Percentiles rank a stretch among this genome's conserved stretches.
Conservation (phyloP, 92 coral and sea anemone genomes). For the Parazoanthus atlanticus region DNA sequence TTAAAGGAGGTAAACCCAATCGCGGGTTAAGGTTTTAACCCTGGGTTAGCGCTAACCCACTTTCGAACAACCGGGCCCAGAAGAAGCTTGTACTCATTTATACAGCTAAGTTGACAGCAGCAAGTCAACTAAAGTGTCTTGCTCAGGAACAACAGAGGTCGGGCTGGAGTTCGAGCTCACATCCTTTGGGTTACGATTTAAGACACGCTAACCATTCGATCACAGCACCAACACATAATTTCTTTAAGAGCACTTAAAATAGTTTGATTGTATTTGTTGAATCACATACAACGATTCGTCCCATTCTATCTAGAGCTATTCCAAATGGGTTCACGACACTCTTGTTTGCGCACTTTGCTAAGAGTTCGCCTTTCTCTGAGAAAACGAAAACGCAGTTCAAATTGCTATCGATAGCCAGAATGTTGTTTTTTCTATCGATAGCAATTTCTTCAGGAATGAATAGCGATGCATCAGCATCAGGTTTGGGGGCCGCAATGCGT, state of each 20-base stretch:
- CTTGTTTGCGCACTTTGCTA: constrained; percentile 52
- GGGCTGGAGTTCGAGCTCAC: no score
- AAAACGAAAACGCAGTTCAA: constrained; percentile 51
- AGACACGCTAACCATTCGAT: background rate
- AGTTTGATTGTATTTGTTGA: constrained; percentile 61
- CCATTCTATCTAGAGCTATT: constrained; percentile 58
- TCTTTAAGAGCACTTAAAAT: constrained; percentile 25
- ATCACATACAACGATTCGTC: constrained; percentile 59
- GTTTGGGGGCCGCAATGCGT: constrained; percentile 39
- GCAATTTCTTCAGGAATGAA: constrained; percentile 64
- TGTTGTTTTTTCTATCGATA: constrained; percentile 56
- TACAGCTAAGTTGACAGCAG: no score
- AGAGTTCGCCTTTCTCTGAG: constrained; percentile 52
- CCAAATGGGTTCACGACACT: constrained; percentile 59
- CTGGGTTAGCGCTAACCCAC: no score
- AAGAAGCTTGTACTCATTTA: no score
- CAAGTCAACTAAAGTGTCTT: no score
- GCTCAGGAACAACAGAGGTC: no score
- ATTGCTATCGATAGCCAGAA: constrained; percentile 60
- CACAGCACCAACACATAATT: background rate
- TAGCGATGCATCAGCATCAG: constrained; percentile 11
- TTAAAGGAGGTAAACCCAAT: no score
- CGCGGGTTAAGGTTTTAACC: no score
- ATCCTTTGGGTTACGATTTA: background rate
- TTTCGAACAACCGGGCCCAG: no score